phyloP scores from a whole-genome alignment of 35 echinoderm and acorn worm species.

The Apostichopus parvimensis region DNA sequence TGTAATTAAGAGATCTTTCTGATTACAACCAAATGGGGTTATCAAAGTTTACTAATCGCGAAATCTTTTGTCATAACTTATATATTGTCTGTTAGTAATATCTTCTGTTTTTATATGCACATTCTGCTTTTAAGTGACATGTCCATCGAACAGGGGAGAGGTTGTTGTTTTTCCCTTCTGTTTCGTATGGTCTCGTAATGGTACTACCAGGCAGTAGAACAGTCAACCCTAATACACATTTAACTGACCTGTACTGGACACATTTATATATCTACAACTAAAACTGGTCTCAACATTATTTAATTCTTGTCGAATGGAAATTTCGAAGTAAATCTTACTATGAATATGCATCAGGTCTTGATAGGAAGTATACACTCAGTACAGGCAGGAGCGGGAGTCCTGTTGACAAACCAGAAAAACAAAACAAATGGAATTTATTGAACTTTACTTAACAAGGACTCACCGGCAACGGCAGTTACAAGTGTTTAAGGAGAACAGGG shows the following conservation, averaged over 20 bases:
- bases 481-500: too few species aligned
- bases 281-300: neutral
- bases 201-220: neutral
- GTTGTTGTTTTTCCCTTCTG: neutral
- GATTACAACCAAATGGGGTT: too few species aligned
- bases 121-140: too few species aligned
- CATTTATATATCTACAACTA: neutral
- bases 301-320: neutral
- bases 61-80: too few species aligned
- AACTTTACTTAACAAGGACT: neutral
- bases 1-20: too few species aligned
- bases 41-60: too few species aligned
- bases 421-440: neutral
- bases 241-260: neutral
- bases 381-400: neutral
- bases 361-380: neutral
- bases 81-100: too few species aligned
- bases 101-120: too few species aligned
- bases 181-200: neutral
- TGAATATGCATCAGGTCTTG: neutral
- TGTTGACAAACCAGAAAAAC: neutral
- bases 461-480: too few species aligned
- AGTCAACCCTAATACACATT: neutral
- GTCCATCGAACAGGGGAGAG: too few species aligned
- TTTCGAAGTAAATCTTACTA: neutral